Base-by-base conservation (phyloP, 2,113 vertebrate species). In the Carollia perspicillata region DNA sequence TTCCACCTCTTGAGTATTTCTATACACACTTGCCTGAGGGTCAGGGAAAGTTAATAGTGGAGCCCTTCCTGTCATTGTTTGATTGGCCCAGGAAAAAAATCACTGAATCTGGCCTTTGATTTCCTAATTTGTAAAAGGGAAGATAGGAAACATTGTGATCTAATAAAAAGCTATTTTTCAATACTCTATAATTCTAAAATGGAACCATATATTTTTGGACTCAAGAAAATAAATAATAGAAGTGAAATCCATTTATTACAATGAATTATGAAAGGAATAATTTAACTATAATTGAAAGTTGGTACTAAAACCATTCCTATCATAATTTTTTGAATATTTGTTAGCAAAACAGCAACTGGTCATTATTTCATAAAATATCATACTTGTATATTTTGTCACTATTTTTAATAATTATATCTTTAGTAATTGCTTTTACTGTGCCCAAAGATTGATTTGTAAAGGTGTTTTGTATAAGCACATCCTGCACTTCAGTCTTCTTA, bases 161-260 rank as follows among this genome's bases (percentile, higher is more conserved):
- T 53, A 8, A 58, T 35, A 28, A 83, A 33, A 23, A 37, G 33
- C 5, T 47, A 35, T 84, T 79, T 85, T 80, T 78, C 10, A 85
- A 89, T 26, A 85, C 5, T 84, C 8, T 65, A 83, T 65, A 86
- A 42, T 63, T 87, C 69, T 84, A 35, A 92, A 89, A 37, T 68
- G 28, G 6, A 94, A 66, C 2, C 22, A 87, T 9, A 23, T 23
- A 30, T 20, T 80, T 13, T 75, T 75, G 26, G 3, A 37, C 23
- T 69, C 22, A 85, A 71, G 42, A 79, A 86, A 75, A 6, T 33
- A 93, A 96, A 51, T 44, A 20, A 53, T 47, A 44, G n/a, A 55
- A 93, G 63, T 63, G 60, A 86, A 90, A 51, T 74, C 1, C 6
- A 58, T 44, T 37, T 93, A 40, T 0, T 47, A n/a, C 6, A 80